phyloP scores from a whole-genome alignment of 2,888 invertebrate genomes.

The Microplitis manilae region DNA sequence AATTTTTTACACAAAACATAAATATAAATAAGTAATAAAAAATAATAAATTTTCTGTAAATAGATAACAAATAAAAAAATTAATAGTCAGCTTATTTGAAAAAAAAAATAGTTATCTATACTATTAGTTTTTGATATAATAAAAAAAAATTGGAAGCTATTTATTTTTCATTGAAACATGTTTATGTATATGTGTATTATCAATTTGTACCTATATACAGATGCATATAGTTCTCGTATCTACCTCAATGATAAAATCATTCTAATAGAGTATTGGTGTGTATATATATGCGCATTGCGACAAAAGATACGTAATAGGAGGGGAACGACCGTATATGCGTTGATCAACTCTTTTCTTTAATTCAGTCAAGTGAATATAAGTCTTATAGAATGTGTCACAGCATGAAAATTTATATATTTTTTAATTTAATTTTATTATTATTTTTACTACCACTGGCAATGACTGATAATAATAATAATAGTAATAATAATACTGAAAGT shows the following conservation, averaged over 20 bases:
- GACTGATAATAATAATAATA: slow-evolving; percentile 6
- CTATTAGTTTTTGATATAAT: no score
- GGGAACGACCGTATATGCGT: background rate
- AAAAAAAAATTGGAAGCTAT: background rate
- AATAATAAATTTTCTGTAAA: no score
- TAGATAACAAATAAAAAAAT: no score
- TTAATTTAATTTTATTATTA: background rate
- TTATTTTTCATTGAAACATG: background rate
- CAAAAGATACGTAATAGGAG: background rate
- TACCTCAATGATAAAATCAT: background rate
- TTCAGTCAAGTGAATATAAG: slow-evolving; percentile 1
- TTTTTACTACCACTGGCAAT: slow-evolving; percentile 1
- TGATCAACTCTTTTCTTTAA: background rate
- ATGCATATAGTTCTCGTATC: background rate
- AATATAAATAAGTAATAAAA: no score
- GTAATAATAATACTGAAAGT: background rate
- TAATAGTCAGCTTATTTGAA: no score
- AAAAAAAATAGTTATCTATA: no score
- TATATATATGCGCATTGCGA: slow-evolving; percentile 1
- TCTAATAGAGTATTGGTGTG: background rate
- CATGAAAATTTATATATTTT: slow-evolving; percentile 7
- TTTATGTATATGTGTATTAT: background rate
- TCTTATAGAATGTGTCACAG: background rate
- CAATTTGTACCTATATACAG: background rate
- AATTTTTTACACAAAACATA: no score